Conservation (phyloP, 2,888 invertebrate genomes). For the Rhimphoctona megacephalus region DNA sequence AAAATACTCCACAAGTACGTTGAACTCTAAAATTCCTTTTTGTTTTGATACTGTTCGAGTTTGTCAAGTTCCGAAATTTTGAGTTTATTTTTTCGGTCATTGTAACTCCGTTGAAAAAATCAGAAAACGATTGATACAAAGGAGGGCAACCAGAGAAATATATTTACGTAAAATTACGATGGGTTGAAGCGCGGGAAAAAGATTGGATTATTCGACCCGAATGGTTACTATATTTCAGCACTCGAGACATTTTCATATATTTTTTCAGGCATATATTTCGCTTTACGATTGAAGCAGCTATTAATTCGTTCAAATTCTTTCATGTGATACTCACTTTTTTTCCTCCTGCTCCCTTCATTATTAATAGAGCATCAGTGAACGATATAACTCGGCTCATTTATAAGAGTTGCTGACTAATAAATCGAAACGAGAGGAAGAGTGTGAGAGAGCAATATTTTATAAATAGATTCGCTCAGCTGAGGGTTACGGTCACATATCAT, state of each 20-base stretch:
- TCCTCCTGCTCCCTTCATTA: constrained; percentile 29
- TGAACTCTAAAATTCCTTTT: no score
- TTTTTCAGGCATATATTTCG: constrained; percentile 20
- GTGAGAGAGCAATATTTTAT: constrained; percentile 50
- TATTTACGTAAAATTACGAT: neutral
- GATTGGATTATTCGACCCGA: neutral
- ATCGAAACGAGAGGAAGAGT: constrained; percentile 44
- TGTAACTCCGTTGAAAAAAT: neutral
- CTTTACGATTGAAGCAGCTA: constrained; percentile 19
- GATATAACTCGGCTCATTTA: constrained; percentile 55
- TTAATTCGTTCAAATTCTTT: constrained; percentile 23
- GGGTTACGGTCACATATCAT: constrained; percentile 59
- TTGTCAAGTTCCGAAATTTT: no score
- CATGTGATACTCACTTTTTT: constrained; percentile 35
- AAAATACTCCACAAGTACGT: neutral
- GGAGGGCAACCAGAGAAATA: neutral
- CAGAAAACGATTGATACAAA: neutral
- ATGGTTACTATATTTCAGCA: neutral
- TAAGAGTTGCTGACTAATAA: constrained; percentile 47
- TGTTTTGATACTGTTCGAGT: no score
- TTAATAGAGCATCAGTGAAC: constrained; percentile 55
- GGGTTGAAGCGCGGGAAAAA: neutral
- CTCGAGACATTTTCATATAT: constrained; percentile 16
- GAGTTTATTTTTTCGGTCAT: no score
- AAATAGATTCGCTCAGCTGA: constrained; percentile 59